Conservation (phyloP, 2,113 vertebrate genomes). For the Echinops telfairi region DNA sequence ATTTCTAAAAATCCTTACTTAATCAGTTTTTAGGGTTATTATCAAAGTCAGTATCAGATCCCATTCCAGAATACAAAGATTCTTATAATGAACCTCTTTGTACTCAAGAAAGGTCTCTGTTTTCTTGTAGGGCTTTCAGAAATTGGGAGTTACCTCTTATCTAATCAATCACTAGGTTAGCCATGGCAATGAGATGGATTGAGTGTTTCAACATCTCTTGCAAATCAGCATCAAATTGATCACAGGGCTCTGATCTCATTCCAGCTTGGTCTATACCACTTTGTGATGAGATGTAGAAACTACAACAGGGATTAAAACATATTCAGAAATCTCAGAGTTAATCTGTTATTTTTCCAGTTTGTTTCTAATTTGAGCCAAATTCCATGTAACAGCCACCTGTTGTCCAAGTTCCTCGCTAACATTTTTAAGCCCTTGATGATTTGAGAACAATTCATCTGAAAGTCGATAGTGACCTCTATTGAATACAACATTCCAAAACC, state of each 20-base stretch:
- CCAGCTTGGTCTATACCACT: neutral
- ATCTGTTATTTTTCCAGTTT: slow-evolving; percentile 12
- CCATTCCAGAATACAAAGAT: slow-evolving; percentile 43
- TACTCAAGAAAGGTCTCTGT: neutral
- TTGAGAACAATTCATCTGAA: slow-evolving; percentile 55
- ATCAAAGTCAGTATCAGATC: slow-evolving; percentile 41
- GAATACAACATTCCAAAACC: slow-evolving; percentile 37
- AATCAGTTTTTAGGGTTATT: slow-evolving; percentile 44
- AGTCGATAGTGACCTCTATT: slow-evolving; percentile 7
- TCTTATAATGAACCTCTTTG: slow-evolving; percentile 53
- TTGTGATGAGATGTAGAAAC: neutral
- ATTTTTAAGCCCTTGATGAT: slow-evolving; percentile 25
- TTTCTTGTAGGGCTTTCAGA: slow-evolving; percentile 47
- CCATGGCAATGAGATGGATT: neutral
- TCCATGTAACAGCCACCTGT: neutral
- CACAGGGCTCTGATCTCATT: slow-evolving; percentile 30
- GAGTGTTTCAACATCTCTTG: slow-evolving; percentile 21
- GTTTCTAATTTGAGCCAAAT: slow-evolving; percentile 17
- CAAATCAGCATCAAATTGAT: slow-evolving; percentile 52
- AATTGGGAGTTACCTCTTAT: slow-evolving; percentile 35
- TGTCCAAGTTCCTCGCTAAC: slow-evolving; percentile 9
- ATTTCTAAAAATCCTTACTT: slow-evolving; percentile 64
- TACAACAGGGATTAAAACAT: neutral
- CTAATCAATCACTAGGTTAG: slow-evolving; percentile 52
- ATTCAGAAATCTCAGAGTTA: slow-evolving; percentile 1